These are phyloP conservation scores for Sinonovacula constricta DNA, from an alignment of 1,140 invertebrate species.

Conservation along the genomic window DNA sequence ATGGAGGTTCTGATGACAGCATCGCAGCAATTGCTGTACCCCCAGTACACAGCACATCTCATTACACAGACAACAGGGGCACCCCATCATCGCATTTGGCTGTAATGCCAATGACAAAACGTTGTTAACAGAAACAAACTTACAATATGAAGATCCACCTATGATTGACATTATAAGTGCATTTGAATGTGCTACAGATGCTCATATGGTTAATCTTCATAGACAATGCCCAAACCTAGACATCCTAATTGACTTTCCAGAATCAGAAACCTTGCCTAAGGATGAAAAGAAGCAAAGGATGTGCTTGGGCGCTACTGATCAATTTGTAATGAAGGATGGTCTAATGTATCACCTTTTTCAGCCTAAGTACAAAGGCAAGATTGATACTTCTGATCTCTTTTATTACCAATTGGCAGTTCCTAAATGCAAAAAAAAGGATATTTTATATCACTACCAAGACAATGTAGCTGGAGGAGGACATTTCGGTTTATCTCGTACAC, in stretches of 20 bases:
- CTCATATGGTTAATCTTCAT: background rate
- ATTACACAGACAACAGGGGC: too few relatives aligned
- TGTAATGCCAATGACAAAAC: background rate
- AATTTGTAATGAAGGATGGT: constrained; percentile 3
- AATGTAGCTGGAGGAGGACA: constrained; percentile 17
- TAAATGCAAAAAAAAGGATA: background rate
- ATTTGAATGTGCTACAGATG: background rate
- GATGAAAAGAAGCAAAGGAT: background rate
- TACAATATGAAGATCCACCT: background rate
- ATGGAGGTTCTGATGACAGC: background rate
- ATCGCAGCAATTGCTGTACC: background rate
- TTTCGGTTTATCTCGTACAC: background rate
- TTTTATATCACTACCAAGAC: constrained; percentile 6
- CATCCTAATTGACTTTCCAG: background rate
- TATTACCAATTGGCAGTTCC: constrained; percentile 1
- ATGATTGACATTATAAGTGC: background rate
- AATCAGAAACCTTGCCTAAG: background rate
- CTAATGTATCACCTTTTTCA: background rate
- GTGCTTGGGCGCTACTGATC: background rate
- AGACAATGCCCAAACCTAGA: background rate
- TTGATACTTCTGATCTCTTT: background rate
- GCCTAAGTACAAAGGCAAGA: background rate
- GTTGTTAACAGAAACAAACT: background rate
- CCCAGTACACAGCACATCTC: background rate
- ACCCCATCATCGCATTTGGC: background rate